phyloP scores from a whole-genome alignment of 2,113 vertebrate genomes.

The Sinocyclocheilus grahami region DNA sequence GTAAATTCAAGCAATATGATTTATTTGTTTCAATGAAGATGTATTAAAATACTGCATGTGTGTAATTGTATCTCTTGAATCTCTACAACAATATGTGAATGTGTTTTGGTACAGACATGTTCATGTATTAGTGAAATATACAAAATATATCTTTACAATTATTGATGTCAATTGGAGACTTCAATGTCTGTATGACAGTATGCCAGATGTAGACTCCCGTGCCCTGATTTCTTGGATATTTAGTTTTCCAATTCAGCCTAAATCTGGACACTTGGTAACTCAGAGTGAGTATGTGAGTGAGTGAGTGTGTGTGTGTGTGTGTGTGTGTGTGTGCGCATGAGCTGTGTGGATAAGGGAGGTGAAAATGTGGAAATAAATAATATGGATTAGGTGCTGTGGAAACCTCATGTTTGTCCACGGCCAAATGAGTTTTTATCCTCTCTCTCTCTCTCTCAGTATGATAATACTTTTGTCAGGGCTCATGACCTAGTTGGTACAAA shows the following conservation, averaged over 20 bases:
- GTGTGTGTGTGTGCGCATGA: constrained; percentile 59
- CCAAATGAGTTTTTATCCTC: constrained; percentile 62
- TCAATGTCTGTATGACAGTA: background rate
- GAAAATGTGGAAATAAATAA: constrained; percentile 76
- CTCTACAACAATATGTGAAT: background rate
- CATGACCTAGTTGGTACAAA: constrained; percentile 85
- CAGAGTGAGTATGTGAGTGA: background rate
- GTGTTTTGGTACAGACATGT: background rate
- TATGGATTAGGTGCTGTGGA: constrained; percentile 71
- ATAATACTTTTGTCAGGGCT: constrained; percentile 75
- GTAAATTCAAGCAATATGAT: too few relatives aligned
- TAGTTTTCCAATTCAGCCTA: constrained; percentile 11
- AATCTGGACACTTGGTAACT: constrained; percentile 23
- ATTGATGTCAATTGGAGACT: background rate
- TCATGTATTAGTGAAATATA: background rate
- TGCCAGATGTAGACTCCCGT: background rate
- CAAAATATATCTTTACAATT: background rate
- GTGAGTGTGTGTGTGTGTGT: too few relatives aligned
- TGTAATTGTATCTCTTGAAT: background rate
- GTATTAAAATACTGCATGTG: background rate
- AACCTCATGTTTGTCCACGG: constrained; percentile 70
- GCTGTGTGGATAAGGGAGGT: constrained; percentile 60
- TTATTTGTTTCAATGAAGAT: background rate
- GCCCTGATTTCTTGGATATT: constrained; percentile 32
- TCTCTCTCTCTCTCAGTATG: constrained; percentile 58